These are phyloP conservation scores for Tachuris rubrigastra DNA, from an alignment of 2,113 vertebrate genomes.

Conservation along the genomic window DNA sequence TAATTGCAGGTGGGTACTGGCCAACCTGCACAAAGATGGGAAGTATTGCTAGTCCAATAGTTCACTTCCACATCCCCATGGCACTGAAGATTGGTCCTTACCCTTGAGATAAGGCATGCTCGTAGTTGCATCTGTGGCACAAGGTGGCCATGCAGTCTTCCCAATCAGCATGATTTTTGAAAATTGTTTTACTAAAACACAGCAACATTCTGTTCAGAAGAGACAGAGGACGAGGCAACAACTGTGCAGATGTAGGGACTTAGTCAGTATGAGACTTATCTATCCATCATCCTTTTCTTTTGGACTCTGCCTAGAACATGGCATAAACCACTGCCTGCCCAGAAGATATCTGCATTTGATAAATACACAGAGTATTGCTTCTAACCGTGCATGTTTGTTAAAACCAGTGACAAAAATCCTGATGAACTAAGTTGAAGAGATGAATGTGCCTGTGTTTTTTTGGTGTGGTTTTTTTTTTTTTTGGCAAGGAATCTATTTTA, in stretches of 20 bases:
- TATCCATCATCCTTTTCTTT: neutral
- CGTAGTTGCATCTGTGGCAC: accelerated
- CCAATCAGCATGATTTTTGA: neutral
- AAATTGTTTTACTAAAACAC: neutral
- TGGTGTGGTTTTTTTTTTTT: neutral
- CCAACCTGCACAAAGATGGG: neutral
- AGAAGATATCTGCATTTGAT: neutral
- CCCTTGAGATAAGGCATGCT: neutral
- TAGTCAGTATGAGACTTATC: neutral
- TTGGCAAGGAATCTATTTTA: neutral
- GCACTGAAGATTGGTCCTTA: neutral
- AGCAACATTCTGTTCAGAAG: neutral
- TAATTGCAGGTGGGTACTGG: accelerated
- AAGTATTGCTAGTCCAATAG: neutral
- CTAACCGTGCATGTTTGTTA: neutral
- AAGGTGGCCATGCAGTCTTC: neutral
- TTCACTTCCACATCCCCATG: neutral
- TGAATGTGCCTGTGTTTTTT: accelerated
- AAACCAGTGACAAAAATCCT: neutral
- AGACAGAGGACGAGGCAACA: neutral
- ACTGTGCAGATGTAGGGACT: neutral
- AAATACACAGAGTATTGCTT: neutral
- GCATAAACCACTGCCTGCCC: neutral
- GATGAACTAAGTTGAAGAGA: neutral
- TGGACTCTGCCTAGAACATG: neutral